Conservation (phyloP, 2,888 invertebrate species). For the Perizoma affinitatum region DNA sequence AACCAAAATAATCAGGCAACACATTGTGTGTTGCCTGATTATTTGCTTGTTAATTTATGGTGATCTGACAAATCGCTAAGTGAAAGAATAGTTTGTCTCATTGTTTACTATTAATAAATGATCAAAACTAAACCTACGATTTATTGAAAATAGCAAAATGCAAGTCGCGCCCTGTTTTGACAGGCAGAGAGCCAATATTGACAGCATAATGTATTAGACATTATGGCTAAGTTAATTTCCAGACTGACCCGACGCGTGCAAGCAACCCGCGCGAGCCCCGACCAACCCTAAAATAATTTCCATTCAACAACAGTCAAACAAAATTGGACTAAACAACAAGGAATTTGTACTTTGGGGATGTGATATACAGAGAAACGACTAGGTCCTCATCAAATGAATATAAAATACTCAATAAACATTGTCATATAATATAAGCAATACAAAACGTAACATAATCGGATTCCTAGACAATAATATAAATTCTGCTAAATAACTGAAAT, state of each 20-base stretch:
- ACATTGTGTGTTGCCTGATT: too few relatives aligned
- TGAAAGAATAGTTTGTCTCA: too few relatives aligned
- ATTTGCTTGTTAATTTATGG: too few relatives aligned
- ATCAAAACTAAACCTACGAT: too few relatives aligned
- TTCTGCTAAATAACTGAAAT: constrained; percentile 83
- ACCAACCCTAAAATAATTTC: constrained; percentile 78
- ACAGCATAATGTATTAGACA: constrained; percentile 37
- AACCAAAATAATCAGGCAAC: too few relatives aligned
- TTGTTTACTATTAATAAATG: too few relatives aligned
- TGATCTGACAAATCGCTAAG: too few relatives aligned
- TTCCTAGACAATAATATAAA: constrained; percentile 82
- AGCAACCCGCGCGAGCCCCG: constrained; percentile 37
- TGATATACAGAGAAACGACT: constrained; percentile 85
- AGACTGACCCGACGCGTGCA: constrained; percentile 43
- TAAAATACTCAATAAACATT: constrained; percentile 83
- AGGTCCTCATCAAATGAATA: constrained; percentile 84
- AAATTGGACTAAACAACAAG: constrained; percentile 86
- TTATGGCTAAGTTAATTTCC: constrained; percentile 40
- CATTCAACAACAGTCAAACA: constrained; percentile 83
- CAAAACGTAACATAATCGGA: constrained; percentile 84
- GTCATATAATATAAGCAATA: constrained; percentile 84
- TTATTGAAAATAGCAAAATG: not conserved
- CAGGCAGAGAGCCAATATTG: constrained; percentile 32
- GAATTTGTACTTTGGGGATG: constrained; percentile 85
- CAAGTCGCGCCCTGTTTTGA: constrained; percentile 18